These are phyloP conservation scores for Lithophane ornitopus DNA, from an alignment of 2,888 invertebrate species.

Conservation along the genomic window DNA sequence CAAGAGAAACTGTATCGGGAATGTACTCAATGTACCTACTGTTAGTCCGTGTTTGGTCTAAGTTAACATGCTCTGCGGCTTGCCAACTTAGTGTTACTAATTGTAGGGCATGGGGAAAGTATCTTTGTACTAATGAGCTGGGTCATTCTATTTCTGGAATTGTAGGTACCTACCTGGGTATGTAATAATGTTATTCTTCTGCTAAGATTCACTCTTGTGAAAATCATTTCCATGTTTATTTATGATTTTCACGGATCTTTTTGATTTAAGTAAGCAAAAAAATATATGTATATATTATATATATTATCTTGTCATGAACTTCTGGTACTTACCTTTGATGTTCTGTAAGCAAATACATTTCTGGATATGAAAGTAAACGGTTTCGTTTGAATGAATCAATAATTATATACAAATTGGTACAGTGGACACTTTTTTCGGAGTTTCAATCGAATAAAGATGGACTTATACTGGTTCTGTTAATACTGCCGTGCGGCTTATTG, in stretches of 20 bases:
- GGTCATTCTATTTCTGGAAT: not conserved
- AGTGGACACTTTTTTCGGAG: not conserved
- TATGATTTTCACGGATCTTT: not conserved
- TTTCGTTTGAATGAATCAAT: not conserved
- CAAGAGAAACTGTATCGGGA: conserved; percentile 59
- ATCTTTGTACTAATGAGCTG: not conserved
- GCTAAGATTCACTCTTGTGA: not conserved
- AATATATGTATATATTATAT: too few species aligned
- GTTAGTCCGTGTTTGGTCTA: conserved; percentile 11
- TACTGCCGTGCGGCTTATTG: not conserved
- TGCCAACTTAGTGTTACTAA: conserved; percentile 11
- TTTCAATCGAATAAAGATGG: not conserved
- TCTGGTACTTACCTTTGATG: not conserved
- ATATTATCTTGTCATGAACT: not conserved
- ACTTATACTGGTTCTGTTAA: not conserved
- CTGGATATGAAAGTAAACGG: not conserved
- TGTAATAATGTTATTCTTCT: not conserved
- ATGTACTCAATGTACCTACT: conserved; percentile 2
- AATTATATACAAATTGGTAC: too few species aligned
- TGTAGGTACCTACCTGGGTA: not conserved
- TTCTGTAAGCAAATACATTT: not conserved
- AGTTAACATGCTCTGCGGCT: conserved; percentile 23
- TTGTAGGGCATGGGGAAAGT: conserved; percentile 20
- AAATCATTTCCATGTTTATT: not conserved
- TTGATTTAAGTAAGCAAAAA: not conserved